Base-by-base conservation (phyloP, 2,113 vertebrate species). In the Suncus etruscus region DNA sequence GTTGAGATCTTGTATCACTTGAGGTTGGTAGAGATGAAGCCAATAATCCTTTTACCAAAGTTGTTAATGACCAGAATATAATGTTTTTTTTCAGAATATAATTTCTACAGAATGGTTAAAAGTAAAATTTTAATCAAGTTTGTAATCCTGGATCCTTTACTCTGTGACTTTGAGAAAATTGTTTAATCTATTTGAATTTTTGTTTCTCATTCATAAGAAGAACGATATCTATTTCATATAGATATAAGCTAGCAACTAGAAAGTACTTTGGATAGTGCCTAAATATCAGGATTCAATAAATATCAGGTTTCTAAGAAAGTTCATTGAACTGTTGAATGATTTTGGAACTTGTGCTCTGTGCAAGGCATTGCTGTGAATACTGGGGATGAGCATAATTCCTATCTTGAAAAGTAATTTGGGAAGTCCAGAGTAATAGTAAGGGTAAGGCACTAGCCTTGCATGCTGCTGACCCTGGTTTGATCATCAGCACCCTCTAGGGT, bases 71-170 rank as follows among this genome's bases (percentile, higher is more conserved):
- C 16, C 45, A 68, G 31, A 70, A 89, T 68, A 12, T 86, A 77
- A 69, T 82, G n/a, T n/a, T n/a, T n/a, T n/a, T n/a, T n/a, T n/a
- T n/a, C 45, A 68, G 31, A 70, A 89, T 68, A 12, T 86, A 77
- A 69, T 82, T 92, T 66, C 63, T 77, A 6, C 69, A 27, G n/a
- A 65, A 69, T 68, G 66, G 31, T 47, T 90, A 66, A 87, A 32
- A 86, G 27, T 84, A 32, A 68, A 66, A 50, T 54, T 91, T 31
- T 16, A 24, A 39, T 69, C 65, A 87, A 66, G 16, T 25, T 88
- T 91, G 78, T 82, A 66, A 90, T 79, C 70, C 66, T 81, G n/a
- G 11, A 31, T 85, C 10, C n/a, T 61, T 82, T 54, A 29, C 11
- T 25, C 0, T 87, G 24, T 0, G 5, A 58, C 31, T 48, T 81